Evolutionary conservation across 2,888 invertebrate species (phyloP).

Genomic region (Nomada lathburiana): DNA sequence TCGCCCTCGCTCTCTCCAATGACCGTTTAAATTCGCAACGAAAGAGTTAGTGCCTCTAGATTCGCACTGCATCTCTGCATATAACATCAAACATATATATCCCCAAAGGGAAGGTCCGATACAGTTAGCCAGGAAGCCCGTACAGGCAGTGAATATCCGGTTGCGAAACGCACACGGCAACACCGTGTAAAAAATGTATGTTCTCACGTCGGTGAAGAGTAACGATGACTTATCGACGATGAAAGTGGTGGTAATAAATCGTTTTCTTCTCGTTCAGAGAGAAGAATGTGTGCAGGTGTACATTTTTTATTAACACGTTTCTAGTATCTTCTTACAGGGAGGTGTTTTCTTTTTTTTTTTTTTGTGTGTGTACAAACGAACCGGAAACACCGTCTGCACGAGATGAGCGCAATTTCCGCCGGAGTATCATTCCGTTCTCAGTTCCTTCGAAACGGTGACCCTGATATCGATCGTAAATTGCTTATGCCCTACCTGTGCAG

Average conservation of each 20-base stretch:
- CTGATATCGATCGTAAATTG: slow-evolving; percentile 71
- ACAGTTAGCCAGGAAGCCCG: background rate
- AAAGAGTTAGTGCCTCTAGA: background rate
- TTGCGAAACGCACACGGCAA: background rate
- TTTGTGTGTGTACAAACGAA: slow-evolving; percentile 63
- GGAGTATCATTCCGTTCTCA: slow-evolving; percentile 65
- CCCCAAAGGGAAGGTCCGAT: background rate
- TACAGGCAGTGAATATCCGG: background rate
- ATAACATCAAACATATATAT: background rate
- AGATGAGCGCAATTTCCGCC: slow-evolving; percentile 79
- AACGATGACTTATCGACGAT: slow-evolving; percentile 9
- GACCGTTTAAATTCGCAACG: slow-evolving; percentile 10
- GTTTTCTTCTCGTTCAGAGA: slow-evolving; percentile 37
- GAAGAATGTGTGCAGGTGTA: slow-evolving; percentile 29
- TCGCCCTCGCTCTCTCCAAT: background rate
- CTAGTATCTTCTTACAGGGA: slow-evolving; percentile 35
- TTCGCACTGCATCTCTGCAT: background rate
- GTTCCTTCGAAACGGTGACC: slow-evolving; percentile 39
- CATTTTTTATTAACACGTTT: background rate
- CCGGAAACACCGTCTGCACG: slow-evolving; percentile 72
- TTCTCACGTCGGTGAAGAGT: background rate
- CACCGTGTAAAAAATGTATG: background rate
- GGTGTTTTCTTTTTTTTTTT: slow-evolving; percentile 62
- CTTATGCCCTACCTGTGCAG: slow-evolving; percentile 49
- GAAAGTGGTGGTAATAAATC: slow-evolving; percentile 46